These are phyloP conservation scores for Stenodema calcarata DNA, from an alignment of 2,888 invertebrate species.

Conservation along the genomic window DNA sequence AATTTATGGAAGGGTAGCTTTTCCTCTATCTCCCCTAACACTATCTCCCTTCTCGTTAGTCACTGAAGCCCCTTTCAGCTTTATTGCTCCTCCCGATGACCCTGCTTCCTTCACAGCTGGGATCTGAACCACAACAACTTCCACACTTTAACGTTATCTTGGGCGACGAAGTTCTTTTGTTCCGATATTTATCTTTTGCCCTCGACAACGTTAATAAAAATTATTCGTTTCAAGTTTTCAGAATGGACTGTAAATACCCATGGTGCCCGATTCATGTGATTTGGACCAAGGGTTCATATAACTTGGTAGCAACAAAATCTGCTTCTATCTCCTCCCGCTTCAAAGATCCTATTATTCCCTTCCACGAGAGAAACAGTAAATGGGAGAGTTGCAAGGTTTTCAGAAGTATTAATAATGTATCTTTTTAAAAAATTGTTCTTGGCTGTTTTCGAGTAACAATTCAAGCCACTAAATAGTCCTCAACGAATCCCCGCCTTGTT, in stretches of 20 bases:
- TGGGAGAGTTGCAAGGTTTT: too few relatives aligned
- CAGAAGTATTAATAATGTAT: too few relatives aligned
- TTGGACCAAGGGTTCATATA: too few relatives aligned
- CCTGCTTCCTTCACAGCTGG: neutral
- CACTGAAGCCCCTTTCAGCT: neutral
- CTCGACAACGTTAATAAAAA: neutral
- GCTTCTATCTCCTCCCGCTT: too few relatives aligned
- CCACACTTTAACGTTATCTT: neutral
- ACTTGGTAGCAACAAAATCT: too few relatives aligned
- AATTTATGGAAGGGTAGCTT: constrained; percentile 2
- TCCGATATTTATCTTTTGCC: neutral
- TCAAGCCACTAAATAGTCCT: too few relatives aligned
- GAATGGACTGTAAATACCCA: neutral
- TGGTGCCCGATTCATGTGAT: neutral
- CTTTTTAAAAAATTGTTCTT: too few relatives aligned
- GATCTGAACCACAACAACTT: neutral
- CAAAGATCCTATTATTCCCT: too few relatives aligned
- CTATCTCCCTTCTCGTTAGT: neutral
- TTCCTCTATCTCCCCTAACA: neutral
- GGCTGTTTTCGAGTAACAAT: too few relatives aligned
- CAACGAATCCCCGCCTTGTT: too few relatives aligned
- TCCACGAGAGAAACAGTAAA: too few relatives aligned
- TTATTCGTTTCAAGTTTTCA: neutral
- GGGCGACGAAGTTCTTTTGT: neutral
- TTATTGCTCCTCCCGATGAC: neutral